Evolutionary conservation across 2,888 invertebrate species (phyloP).

Genomic region (Drosophila kambysellisi): DNA sequence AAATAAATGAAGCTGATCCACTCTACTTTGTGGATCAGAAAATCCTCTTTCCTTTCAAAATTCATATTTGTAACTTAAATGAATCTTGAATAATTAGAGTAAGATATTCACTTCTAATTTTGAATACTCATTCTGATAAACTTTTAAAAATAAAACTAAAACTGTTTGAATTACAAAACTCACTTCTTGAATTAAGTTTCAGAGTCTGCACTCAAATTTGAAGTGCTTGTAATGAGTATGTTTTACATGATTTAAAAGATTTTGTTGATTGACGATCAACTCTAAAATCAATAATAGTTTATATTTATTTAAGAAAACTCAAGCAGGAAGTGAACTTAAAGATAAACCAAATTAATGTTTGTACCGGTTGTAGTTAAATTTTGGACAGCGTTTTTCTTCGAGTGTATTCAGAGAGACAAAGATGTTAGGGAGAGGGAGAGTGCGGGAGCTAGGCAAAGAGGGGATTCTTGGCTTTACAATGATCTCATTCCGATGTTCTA

Average conservation of each 20-base stretch:
- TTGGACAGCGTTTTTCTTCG: background rate
- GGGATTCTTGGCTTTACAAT: constrained; percentile 25
- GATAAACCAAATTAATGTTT: background rate
- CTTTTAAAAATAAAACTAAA: background rate
- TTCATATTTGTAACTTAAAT: background rate
- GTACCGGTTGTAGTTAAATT: background rate
- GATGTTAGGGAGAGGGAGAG: background rate
- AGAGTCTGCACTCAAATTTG: too few species aligned
- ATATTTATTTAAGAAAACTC: background rate
- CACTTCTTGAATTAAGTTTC: background rate
- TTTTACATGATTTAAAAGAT: background rate
- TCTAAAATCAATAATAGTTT: background rate
- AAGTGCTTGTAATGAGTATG: constrained; percentile 1
- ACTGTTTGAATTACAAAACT: background rate
- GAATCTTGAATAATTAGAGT: background rate
- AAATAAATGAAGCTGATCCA: background rate
- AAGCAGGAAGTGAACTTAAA: background rate
- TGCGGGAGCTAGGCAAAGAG: background rate
- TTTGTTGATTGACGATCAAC: background rate
- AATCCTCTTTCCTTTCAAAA: background rate
- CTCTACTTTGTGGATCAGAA: background rate
- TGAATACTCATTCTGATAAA: background rate
- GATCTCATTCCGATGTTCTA: constrained; percentile 56
- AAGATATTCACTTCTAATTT: background rate
- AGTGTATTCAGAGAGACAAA: background rate